Conservation (phyloP, 2,113 vertebrate species). For the Columba janthina region DNA sequence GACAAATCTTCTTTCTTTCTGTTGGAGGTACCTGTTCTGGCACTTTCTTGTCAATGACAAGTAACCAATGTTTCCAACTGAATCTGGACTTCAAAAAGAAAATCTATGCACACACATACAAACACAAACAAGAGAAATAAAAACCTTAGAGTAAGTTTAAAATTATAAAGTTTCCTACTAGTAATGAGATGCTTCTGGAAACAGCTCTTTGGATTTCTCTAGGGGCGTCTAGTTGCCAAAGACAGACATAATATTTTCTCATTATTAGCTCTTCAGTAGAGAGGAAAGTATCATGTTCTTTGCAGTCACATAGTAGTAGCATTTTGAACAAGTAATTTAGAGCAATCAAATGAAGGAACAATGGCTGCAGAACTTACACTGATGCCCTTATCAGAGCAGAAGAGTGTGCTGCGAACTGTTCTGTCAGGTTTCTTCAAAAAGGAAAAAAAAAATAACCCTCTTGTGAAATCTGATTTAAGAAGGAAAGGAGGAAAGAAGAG, state of each 20-base stretch:
- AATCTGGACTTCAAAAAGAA: constrained; percentile 29
- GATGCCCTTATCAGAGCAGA: constrained; percentile 37
- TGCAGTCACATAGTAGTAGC: constrained; percentile 36
- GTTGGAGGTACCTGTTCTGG: neutral
- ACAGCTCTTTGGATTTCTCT: constrained; percentile 69
- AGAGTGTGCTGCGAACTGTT: constrained; percentile 32
- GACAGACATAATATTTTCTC: constrained; percentile 74
- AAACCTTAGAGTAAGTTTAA: constrained; percentile 57
- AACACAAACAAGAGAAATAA: neutral
- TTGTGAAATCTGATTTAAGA: constrained; percentile 49
- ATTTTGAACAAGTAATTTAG: constrained; percentile 65
- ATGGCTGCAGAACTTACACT: neutral
- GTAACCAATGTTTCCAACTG: constrained; percentile 23
- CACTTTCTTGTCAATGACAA: neutral
- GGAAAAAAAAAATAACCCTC: neutral
- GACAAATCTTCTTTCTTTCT: neutral
- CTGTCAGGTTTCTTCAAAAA: constrained; percentile 13
- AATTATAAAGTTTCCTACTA: constrained; percentile 54
- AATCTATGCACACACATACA: neutral
- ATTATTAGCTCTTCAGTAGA: constrained; percentile 72
- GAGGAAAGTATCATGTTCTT: constrained; percentile 30
- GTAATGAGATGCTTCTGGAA: constrained; percentile 69
- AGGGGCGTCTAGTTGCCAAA: constrained; percentile 67
- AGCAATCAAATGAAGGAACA: constrained; percentile 42
- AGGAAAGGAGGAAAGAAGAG: neutral